phyloP scores from a whole-genome alignment of 1,140 invertebrate species.

The Teleopsis dalmanni region DNA sequence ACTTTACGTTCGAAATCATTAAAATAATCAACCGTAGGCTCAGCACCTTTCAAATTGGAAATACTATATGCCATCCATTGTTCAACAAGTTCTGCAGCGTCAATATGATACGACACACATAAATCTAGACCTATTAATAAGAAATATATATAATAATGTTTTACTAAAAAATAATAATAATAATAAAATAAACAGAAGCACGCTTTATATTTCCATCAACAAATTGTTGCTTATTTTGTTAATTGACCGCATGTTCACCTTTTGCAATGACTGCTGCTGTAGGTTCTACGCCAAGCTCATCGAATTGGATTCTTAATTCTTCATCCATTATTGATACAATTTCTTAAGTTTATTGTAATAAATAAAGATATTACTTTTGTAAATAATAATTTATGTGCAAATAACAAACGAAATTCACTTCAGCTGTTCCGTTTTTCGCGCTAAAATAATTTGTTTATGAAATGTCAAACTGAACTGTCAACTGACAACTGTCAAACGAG shows the following conservation, averaged over 20 bases:
- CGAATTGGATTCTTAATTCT: constrained; percentile 37
- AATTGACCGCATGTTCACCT: constrained; percentile 18
- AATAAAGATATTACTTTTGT: no score
- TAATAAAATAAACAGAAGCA: background rate
- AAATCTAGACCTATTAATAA: constrained; percentile 48
- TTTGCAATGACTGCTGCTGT: constrained; percentile 23
- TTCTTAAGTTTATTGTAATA: background rate
- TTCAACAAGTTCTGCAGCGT: constrained; percentile 57
- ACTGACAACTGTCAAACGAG: no score
- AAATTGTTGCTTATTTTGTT: background rate
- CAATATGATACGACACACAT: constrained; percentile 52
- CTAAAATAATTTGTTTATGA: no score
- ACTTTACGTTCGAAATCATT: constrained; percentile 55
- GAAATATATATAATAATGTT: background rate
- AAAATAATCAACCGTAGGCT: constrained; percentile 51
- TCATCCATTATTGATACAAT: constrained; percentile 20
- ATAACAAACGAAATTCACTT: no score
- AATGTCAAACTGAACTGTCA: no score
- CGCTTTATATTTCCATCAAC: background rate
- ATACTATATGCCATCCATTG: constrained; percentile 60
- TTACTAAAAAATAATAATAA: background rate
- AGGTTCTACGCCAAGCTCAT: constrained; percentile 38
- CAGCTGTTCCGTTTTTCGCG: no score
- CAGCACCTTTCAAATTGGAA: constrained; percentile 51
- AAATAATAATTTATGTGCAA: no score